Conservation (phyloP, 2,888 invertebrate genomes). For the Ligdia adustata region DNA sequence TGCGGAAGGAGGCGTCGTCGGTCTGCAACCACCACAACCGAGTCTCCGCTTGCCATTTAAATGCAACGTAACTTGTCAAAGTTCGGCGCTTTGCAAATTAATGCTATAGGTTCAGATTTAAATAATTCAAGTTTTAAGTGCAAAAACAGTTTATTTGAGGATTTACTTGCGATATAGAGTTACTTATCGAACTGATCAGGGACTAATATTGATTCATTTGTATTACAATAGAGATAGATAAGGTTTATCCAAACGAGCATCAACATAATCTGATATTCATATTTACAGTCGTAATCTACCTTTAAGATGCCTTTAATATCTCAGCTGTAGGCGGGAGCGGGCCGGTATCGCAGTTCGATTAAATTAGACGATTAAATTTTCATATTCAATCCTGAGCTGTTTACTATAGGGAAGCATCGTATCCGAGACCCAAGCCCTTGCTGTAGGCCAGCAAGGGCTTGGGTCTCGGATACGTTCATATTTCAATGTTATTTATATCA, state of each 20-base stretch:
- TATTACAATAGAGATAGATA: conserved; percentile 14
- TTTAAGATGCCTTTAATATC: conserved; percentile 54
- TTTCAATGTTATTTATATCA: conserved; percentile 30
- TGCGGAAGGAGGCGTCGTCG: conserved; percentile 44
- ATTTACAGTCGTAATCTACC: conserved; percentile 34
- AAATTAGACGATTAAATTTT: conserved; percentile 91
- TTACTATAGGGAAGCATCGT: conserved; percentile 83
- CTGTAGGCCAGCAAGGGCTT: too few relatives aligned
- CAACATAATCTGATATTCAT: conserved; percentile 28
- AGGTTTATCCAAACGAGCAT: conserved; percentile 20
- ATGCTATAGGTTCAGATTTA: conserved; percentile 49
- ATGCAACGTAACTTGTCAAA: conserved; percentile 74
- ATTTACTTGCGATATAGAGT: background rate
- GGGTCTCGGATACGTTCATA: too few relatives aligned
- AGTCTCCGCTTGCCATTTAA: conserved; percentile 59
- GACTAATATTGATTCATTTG: conserved; percentile 6
- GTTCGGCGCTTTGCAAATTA: conserved; percentile 67
- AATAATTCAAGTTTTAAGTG: conserved; percentile 28
- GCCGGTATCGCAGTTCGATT: conserved; percentile 81
- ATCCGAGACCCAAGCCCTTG: conserved; percentile 35
- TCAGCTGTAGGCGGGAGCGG: conserved; percentile 50
- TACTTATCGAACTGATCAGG: background rate
- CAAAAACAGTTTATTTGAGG: background rate
- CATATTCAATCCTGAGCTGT: conserved; percentile 91
- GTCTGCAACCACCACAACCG: conserved; percentile 41